Evolutionary conservation across 30 jellyfish, hydroid and myxozoan species (phyloP).

Genomic region (Phacellophora camtschatica): DNA sequence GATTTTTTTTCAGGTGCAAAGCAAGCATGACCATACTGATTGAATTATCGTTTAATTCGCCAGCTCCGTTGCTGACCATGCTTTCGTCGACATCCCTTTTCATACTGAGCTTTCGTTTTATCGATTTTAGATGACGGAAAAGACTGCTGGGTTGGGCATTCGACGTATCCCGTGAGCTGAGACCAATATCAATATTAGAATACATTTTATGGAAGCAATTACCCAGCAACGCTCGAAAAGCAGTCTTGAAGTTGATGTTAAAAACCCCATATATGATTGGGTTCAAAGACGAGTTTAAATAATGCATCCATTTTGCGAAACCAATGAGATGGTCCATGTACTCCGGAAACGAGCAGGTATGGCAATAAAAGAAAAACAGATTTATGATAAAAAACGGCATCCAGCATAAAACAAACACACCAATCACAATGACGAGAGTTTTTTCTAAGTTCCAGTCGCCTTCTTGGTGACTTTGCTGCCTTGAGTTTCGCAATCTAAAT

Average conservation of each 20-base stretch:
- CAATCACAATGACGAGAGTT: conserved; percentile 70
- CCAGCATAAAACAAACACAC: conserved; percentile 89
- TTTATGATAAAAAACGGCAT: conserved; percentile 67
- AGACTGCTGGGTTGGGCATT: conserved; percentile 51
- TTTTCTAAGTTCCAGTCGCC: conserved; percentile 76
- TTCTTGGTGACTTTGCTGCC: conserved; percentile 31
- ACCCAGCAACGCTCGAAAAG: conserved; percentile 67
- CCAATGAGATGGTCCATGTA: conserved; percentile 51
- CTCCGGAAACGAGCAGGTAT: conserved; percentile 1
- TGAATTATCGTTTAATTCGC: conserved; percentile 50
- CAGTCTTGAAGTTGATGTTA: conserved; percentile 90
- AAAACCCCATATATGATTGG: conserved; percentile 92
- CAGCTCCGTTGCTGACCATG: conserved; percentile 43
- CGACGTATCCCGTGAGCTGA: conserved; percentile 47
- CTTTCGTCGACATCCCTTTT: conserved; percentile 66
- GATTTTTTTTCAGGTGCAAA: conserved; percentile 24
- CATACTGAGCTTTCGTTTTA: conserved; percentile 61
- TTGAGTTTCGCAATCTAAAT: conserved; percentile 57
- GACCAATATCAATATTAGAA: conserved; percentile 47
- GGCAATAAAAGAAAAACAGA: conserved; percentile 41
- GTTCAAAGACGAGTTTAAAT: conserved; percentile 84
- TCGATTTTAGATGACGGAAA: conserved; percentile 53
- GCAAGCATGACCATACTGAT: conserved; percentile 45
- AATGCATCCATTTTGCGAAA: conserved; percentile 84
- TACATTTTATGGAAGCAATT: conserved; percentile 32